phyloP scores from a whole-genome alignment of 2,113 vertebrate genomes.

The Dromiciops gliroides region DNA sequence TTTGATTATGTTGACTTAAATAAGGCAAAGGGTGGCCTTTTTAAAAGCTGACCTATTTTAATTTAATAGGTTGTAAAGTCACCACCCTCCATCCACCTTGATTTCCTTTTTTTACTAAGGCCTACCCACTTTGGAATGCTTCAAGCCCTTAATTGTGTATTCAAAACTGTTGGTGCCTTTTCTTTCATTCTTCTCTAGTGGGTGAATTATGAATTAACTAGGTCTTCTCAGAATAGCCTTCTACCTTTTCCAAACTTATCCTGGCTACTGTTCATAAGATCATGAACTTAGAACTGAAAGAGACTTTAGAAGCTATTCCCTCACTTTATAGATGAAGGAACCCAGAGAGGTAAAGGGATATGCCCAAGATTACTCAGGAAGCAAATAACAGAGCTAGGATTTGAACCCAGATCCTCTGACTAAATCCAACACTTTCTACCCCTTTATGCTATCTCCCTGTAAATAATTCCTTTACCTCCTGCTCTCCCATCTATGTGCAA shows the following conservation, averaged over 20 bases:
- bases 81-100: neutral
- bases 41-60: conserved; percentile 37
- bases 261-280: neutral
- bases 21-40: conserved; percentile 47
- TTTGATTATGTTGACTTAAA: conserved; percentile 56
- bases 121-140: neutral
- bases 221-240: neutral
- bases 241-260: neutral
- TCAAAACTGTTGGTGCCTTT: neutral
- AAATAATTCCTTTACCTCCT: conserved; percentile 23
- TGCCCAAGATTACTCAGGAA: neutral
- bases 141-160: neutral
- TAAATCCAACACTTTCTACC: neutral
- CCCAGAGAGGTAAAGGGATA: neutral
- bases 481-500: neutral
- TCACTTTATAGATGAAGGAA: neutral
- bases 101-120: neutral
- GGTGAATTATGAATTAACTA: neutral
- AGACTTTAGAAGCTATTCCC: neutral
- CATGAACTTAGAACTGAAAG: neutral
- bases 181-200: neutral
- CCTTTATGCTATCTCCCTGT: neutral
- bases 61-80: neutral
- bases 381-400: neutral
- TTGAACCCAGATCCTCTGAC: neutral